Percentiles rank a stretch among this genome's conserved stretches.
Conservation (phyloP, 2,888 invertebrate genomes). For the Ethmia dodecea region DNA sequence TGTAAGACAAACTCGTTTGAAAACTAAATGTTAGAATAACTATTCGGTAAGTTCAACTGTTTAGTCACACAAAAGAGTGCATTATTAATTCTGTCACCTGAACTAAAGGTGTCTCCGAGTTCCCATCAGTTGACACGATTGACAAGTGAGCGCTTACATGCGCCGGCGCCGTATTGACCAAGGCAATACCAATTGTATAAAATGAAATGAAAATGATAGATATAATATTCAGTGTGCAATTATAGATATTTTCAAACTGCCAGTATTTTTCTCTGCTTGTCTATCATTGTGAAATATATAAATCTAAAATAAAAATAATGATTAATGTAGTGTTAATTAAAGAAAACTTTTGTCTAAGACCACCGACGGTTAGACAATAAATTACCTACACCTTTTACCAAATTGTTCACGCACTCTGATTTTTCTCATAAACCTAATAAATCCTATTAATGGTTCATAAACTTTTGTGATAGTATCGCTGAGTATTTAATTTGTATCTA, state of each 20-base stretch:
- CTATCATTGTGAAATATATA: too few species aligned
- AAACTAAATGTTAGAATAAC: too few species aligned
- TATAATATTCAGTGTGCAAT: too few species aligned
- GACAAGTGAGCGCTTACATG: conserved; percentile 31
- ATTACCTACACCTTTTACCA: conserved; percentile 38
- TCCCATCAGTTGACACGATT: conserved; percentile 17
- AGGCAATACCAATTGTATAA: conserved; percentile 15
- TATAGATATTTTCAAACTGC: too few species aligned
- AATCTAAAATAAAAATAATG: not conserved
- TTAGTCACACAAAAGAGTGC: too few species aligned
- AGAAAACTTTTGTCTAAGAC: too few species aligned
- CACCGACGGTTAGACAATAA: too few species aligned
- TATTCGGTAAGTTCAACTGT: too few species aligned
- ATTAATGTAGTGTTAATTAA: not conserved
- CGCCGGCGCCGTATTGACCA: conserved; percentile 26
- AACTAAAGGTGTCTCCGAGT: too few species aligned
- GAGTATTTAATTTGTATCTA: conserved; percentile 14
- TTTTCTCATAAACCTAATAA: conserved; percentile 27
- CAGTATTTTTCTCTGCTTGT: too few species aligned
- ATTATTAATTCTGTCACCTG: too few species aligned
- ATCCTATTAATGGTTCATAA: conserved; percentile 36
- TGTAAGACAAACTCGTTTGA: too few species aligned
- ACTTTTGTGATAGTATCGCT: conserved; percentile 36
- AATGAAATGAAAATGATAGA: conserved; percentile 11
- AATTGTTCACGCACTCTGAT: conserved; percentile 38